phyloP scores from a whole-genome alignment of 1,140 invertebrate species.

The Aphelenchoides fujianensis region DNA sequence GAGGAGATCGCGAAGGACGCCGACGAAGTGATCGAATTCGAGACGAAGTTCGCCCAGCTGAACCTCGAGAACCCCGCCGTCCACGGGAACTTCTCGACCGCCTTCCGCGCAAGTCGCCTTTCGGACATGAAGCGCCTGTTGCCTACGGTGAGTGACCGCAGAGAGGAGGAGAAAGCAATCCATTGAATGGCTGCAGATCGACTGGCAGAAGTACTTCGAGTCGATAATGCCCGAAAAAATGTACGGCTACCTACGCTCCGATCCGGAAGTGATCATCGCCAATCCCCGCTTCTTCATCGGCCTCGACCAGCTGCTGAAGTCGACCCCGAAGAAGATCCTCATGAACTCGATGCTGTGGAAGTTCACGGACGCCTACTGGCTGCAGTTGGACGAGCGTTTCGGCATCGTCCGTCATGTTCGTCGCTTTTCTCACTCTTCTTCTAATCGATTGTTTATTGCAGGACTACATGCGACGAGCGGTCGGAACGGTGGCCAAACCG shows the following conservation, averaged over 20 bases:
- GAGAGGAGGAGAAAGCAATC: neutral
- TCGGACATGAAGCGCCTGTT: constrained; percentile 28
- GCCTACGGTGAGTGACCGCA: constrained; percentile 11
- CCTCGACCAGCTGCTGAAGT: constrained; percentile 11
- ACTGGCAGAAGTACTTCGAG: constrained; percentile 25
- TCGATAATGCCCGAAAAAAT: constrained; percentile 16
- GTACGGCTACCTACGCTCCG: constrained; percentile 16
- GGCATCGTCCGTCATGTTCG: constrained; percentile 8
- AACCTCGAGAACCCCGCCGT: constrained; percentile 8
- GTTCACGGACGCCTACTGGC: constrained; percentile 23
- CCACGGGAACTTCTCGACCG: constrained; percentile 19
- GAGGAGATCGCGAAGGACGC: constrained; percentile 37
- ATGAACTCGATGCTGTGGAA: constrained; percentile 24
- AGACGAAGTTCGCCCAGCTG: constrained; percentile 20
- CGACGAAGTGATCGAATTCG: constrained; percentile 29
- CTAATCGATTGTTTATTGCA: neutral
- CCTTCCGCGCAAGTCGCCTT: constrained; percentile 20
- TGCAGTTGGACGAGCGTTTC: constrained; percentile 18
- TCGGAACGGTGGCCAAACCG: constrained; percentile 4
- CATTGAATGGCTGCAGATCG: constrained; percentile 26
- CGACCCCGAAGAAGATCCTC: neutral
- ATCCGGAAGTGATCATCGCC: constrained; percentile 27
- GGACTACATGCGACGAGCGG: constrained; percentile 17
- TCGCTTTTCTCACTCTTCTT: neutral
- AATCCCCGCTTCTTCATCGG: constrained; percentile 12